Base-by-base conservation (phyloP, 2,888 invertebrate genomes). In the Hemicrepidius hirtus region DNA sequence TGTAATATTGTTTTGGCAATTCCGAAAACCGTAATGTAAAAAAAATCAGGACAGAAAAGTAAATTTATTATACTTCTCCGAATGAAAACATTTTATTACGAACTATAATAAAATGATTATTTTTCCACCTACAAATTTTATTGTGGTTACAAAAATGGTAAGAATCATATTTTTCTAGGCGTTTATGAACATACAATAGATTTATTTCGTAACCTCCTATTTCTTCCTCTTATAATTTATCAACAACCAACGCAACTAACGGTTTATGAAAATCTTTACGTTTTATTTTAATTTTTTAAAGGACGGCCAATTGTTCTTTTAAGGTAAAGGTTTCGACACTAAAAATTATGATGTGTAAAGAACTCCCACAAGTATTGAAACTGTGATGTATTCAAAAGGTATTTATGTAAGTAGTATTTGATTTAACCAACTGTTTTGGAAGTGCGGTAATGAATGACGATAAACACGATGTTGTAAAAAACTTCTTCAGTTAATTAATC, bases 181-280 rank as follows among this genome's bases (percentile, higher is more conserved):
- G 9, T 18, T 16, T 5, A 9, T 44, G 7, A 44, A 18, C 16
- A 13, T 5, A 44, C 16, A 44, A 44, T 44, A 44, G 16, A 44
- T 44, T 44, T 44, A 16, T 44, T 16, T 44, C 5, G 18, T 44
- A 44, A 44, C 18, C 32, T 44, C 44, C 16, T 9, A 6, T 18
- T 44, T 40, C n/a, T 16, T 1, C 5, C 18, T 5, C 4, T 44
- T 3, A 1, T 44, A 44, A 44, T 44, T 5, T 16, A 44, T 44
- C 44, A 44, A 32, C 44, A 44, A 18, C 7, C 44, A 44, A 44
- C 44, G 44, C 16, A 16, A 3, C 18, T 44, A 44, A 44, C 44
- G 44, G 44, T 13, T 40, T 40, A 12, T 40, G 13, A n/a, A 4
- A 4, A 7, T 4, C 9, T 44, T 16, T 18, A 18, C 7, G 13